Conservation (phyloP, 2,888 invertebrate species). For the Marronus borbonicus region DNA sequence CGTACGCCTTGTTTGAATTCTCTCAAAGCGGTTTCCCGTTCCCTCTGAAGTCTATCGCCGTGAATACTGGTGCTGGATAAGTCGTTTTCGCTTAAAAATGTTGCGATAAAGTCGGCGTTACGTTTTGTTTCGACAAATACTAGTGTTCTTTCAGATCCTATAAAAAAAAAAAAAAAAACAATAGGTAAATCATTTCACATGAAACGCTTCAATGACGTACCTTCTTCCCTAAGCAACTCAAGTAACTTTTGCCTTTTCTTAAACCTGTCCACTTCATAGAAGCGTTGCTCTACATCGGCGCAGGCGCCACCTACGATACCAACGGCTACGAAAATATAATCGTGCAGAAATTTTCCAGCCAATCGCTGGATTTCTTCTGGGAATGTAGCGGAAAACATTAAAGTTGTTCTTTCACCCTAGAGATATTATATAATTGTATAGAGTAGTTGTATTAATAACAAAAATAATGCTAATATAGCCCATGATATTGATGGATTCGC, state of each 20-base stretch:
- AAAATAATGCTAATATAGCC: too few species aligned
- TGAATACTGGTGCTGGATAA: conserved; percentile 83
- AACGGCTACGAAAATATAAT: conserved; percentile 91
- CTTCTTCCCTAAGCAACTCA: conserved; percentile 77
- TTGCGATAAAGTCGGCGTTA: conserved; percentile 91
- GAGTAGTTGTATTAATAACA: not conserved
- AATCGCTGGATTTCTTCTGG: conserved; percentile 82
- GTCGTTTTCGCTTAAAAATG: conserved; percentile 84
- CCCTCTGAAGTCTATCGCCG: conserved; percentile 81
- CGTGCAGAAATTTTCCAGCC: conserved; percentile 83
- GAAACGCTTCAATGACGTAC: conserved; percentile 59
- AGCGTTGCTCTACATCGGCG: conserved; percentile 88
- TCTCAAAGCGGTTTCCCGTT: conserved; percentile 81
- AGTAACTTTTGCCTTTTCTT: conserved; percentile 84
- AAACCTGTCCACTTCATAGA: conserved; percentile 79
- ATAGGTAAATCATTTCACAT: conserved; percentile 35
- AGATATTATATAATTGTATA: not conserved
- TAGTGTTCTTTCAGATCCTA: conserved; percentile 73
- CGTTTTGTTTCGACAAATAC: conserved; percentile 95
- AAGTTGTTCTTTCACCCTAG: conserved; percentile 77
- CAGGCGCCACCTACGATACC: conserved; percentile 96
- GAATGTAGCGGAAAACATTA: conserved; percentile 88
- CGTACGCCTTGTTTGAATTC: conserved; percentile 87
- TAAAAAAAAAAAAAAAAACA: not conserved
- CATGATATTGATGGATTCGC: too few species aligned